phyloP scores from a whole-genome alignment of 1,140 invertebrate species.

The Pogonognathellus flavescens region DNA sequence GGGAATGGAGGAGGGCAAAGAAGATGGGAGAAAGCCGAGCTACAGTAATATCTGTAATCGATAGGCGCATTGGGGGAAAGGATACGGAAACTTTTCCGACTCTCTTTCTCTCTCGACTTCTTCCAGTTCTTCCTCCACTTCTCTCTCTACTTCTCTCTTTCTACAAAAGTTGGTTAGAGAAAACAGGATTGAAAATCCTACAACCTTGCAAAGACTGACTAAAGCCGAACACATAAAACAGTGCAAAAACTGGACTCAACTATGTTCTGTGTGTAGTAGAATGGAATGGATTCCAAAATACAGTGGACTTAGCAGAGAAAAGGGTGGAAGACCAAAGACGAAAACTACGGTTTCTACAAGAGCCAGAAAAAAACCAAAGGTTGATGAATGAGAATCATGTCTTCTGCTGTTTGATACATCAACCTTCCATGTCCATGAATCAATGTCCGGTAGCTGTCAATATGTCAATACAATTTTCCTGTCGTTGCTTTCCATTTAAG shows the following conservation, averaged over 20 bases:
- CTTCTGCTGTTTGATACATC: too few relatives aligned
- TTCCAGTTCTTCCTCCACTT: constrained; percentile 7
- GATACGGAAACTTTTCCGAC: constrained; percentile 46
- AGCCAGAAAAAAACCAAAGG: too few relatives aligned
- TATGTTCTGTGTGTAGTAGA: neutral
- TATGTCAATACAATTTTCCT: too few relatives aligned
- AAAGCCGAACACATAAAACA: neutral
- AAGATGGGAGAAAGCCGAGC: constrained; percentile 32
- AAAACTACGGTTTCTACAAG: too few relatives aligned
- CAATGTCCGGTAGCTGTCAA: too few relatives aligned
- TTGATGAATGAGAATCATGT: too few relatives aligned
- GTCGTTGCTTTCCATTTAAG: too few relatives aligned
- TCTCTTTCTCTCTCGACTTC: neutral
- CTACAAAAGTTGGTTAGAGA: constrained; percentile 39
- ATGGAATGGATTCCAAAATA: too few relatives aligned
- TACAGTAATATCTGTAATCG: constrained; percentile 59
- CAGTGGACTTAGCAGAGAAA: too few relatives aligned
- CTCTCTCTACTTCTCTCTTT: too few relatives aligned
- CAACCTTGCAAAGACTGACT: constrained; percentile 5
- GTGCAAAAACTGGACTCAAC: neutral
- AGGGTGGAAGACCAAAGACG: too few relatives aligned
- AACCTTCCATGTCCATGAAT: too few relatives aligned
- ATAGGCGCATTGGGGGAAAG: constrained; percentile 61
- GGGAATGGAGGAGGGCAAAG: constrained; percentile 34
- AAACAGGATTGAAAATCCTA: constrained; percentile 52